These are phyloP conservation scores for Pholis gunnellus DNA, from an alignment of 2,113 vertebrate species.

Conservation along the genomic window DNA sequence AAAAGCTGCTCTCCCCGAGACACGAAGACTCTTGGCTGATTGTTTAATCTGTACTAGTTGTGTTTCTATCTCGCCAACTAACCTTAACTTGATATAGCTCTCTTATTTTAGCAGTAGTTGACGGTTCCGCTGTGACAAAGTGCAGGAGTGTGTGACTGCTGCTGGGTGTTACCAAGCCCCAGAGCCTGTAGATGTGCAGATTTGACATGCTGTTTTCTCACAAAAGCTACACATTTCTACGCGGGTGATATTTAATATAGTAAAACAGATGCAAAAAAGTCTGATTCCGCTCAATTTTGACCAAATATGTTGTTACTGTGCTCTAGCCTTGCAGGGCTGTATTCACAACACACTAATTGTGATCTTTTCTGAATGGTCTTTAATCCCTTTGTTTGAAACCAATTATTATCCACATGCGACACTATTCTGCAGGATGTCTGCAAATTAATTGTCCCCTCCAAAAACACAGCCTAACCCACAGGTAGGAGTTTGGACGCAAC, in stretches of 20 bases:
- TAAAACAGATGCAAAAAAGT: neutral
- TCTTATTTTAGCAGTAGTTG: neutral
- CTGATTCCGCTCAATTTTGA: neutral
- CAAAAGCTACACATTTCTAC: neutral
- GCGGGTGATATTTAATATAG: neutral
- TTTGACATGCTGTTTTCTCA: neutral
- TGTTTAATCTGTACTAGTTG: neutral
- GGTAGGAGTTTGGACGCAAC: constrained; percentile 8
- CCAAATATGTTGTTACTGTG: neutral
- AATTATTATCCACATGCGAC: neutral
- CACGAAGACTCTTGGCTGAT: constrained; percentile 31
- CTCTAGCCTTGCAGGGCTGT: neutral
- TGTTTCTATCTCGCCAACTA: neutral
- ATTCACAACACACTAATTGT: neutral
- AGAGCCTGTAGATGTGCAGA: neutral
- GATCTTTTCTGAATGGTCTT: neutral
- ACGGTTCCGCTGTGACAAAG: neutral
- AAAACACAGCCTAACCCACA: constrained; percentile 1
- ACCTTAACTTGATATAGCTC: neutral
- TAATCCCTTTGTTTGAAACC: neutral
- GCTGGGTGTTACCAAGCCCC: neutral
- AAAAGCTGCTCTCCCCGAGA: constrained; percentile 6
- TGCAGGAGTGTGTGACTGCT: neutral
- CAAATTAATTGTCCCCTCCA: neutral
- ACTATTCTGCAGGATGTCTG: neutral